Evolutionary conservation across 2,113 vertebrate species (phyloP).

Genomic region (Bos javanicus): DNA sequence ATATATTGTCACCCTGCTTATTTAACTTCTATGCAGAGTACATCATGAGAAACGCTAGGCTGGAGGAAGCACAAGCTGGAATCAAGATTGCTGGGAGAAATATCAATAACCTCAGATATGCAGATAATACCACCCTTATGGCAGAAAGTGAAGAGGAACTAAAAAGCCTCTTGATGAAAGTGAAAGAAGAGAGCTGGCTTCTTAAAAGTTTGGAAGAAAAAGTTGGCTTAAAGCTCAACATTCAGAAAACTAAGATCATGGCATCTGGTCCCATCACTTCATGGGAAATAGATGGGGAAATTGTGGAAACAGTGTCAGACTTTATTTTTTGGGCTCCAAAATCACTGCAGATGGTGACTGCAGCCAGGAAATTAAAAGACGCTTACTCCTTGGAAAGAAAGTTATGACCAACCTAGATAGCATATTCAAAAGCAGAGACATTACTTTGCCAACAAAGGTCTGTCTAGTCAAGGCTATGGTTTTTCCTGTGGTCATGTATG

Average conservation of each 20-base stretch:
- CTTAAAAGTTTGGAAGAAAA: neutral
- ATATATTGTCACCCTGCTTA: neutral
- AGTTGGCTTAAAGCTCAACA: neutral
- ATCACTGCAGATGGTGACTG: neutral
- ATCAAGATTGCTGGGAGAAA: neutral
- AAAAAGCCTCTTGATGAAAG: neutral
- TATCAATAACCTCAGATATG: neutral
- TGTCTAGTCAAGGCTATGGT: neutral
- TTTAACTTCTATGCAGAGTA: neutral
- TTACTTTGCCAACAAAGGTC: neutral
- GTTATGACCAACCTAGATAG: neutral
- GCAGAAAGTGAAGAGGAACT: too few relatives aligned
- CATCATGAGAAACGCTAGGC: neutral
- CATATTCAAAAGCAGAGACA: neutral
- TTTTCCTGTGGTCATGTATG: neutral
- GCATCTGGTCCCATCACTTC: too few relatives aligned
- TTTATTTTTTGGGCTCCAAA: neutral
- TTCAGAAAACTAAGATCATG: neutral
- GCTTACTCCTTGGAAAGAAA: neutral
- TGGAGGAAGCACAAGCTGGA: neutral
- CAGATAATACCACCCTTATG: neutral
- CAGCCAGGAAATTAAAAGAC: neutral
- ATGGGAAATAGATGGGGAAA: too few relatives aligned
- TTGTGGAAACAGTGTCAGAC: neutral
- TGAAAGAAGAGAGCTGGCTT: neutral